phyloP scores from a whole-genome alignment of 1,140 invertebrate genomes.

The Drosophila pseudoananassae region DNA sequence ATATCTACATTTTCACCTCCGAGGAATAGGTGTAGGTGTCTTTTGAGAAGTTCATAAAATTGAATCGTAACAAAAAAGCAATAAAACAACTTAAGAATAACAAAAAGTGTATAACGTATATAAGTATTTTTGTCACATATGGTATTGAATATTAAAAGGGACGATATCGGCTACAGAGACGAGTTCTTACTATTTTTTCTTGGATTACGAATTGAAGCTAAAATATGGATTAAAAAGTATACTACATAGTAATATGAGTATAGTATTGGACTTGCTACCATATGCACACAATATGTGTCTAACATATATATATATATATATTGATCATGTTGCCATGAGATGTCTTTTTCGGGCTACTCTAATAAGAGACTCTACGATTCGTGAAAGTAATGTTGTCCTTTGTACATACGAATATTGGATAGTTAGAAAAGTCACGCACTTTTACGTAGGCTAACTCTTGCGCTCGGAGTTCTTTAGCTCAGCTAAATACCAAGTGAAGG shows the following conservation, averaged over 20 bases:
- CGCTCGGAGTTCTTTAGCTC: constrained; percentile 85
- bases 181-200: constrained; percentile 28
- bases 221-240: constrained; percentile 60
- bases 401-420: constrained; percentile 67
- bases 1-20: constrained; percentile 80
- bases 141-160: constrained; percentile 38
- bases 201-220: constrained; percentile 53
- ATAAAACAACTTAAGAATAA: constrained; percentile 34
- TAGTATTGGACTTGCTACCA: constrained; percentile 66
- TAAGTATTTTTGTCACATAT: constrained; percentile 39
- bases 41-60: constrained; percentile 55
- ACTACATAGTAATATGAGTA: constrained; percentile 56
- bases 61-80: constrained; percentile 30
- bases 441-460: constrained; percentile 66
- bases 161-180: constrained; percentile 45
- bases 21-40: constrained; percentile 73
- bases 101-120: constrained; percentile 14
- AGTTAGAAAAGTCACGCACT: constrained; percentile 42
- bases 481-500: constrained; percentile 91
- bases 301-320: constrained; percentile 35
- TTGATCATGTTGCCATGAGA: constrained; percentile 37
- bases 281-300: constrained; percentile 52
- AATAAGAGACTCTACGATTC: constrained; percentile 59
- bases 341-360: constrained; percentile 19
- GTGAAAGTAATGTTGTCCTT: constrained; percentile 78